Percentiles rank a stretch among this genome's conserved stretches.
phyloP scores from a whole-genome alignment of 2,113 vertebrate genomes.

The Seriola rivoliana region DNA sequence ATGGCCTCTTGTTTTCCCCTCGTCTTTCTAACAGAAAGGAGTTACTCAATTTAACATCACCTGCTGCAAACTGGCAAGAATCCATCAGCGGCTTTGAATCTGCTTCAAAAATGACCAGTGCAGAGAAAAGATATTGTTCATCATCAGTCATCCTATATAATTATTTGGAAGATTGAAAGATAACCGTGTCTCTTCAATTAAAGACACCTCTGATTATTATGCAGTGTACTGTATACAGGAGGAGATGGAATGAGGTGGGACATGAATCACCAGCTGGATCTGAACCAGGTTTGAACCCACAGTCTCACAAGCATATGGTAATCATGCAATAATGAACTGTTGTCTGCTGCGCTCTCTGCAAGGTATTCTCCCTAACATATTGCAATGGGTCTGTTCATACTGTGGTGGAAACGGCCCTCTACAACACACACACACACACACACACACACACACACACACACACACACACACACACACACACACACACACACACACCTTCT shows the following conservation, averaged over 20 bases:
- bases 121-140: slow-evolving; percentile 5
- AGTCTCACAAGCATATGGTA: slow-evolving; percentile 73
- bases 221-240: slow-evolving; percentile 14
- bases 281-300: slow-evolving; percentile 69
- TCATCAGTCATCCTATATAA: neutral
- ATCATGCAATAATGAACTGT: slow-evolving; percentile 71
- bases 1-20: slow-evolving; percentile 50
- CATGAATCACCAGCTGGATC: slow-evolving; percentile 69
- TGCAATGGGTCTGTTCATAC: slow-evolving; percentile 58
- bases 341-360: slow-evolving; percentile 59
- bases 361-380: slow-evolving; percentile 67
- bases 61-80: slow-evolving; percentile 44
- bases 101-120: slow-evolving; percentile 16
- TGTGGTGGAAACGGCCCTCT: neutral
- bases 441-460: neutral
- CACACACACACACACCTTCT: neutral
- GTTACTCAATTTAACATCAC: slow-evolving; percentile 64
- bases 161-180: slow-evolving; percentile 3
- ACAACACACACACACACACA: neutral
- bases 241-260: slow-evolving; percentile 36
- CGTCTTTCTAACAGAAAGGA: slow-evolving; percentile 32
- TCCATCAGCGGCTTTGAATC: slow-evolving; percentile 19
- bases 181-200: neutral
- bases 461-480: neutral
- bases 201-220: slow-evolving; percentile 30